Evolutionary conservation across 2,888 invertebrate species (phyloP), one percentile per base, ranked within the genome.

Genomic region (Melinaea marsaeus): DNA sequence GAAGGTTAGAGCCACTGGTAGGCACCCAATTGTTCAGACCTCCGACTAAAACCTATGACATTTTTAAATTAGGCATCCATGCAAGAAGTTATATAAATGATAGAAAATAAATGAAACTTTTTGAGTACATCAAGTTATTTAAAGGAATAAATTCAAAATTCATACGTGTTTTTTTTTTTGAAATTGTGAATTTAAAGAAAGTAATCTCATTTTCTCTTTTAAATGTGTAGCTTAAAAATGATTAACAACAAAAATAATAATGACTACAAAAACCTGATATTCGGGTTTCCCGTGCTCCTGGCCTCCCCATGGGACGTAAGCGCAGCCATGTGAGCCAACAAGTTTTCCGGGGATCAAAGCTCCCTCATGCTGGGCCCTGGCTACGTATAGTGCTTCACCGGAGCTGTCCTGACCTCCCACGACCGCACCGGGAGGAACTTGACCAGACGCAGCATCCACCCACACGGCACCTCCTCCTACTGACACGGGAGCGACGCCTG

Each of bases 271-370:
- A 72, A 94, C 95, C 91, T 97, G 95, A 77, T 97, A 97, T 67
- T 95, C 92, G 13, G 88, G 80, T 78, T 95, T 95, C 63, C 93
- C 93, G 72, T 96, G 95, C 78, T 97, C 97, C 47, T 85, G 89
- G 22, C 97, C 96, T 3, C 96, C 97, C 95, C 95, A 97, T 32
- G 97, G 91, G 3, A 97, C 85, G 78, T 95, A 97, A 13, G 94
- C 94, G 54, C 94, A 93, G 35, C 95, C 94, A 77, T 97, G 97
- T 13, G 95, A 94, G 5, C 94, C 92, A 61, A 94, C 92, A 54
- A 96, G 83, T 84, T 97, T 97, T 61, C 97, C 97, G 57, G 97
- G 97, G 69, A 97, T 90, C 55, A 95, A 81, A 59, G 94, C 95
- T 13, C 96, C 96, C 75, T 95, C 95, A 78, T 96, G 96, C 58